Evolutionary conservation across 1,140 invertebrate species (phyloP).

Genomic region (Sesamia nonagrioides): DNA sequence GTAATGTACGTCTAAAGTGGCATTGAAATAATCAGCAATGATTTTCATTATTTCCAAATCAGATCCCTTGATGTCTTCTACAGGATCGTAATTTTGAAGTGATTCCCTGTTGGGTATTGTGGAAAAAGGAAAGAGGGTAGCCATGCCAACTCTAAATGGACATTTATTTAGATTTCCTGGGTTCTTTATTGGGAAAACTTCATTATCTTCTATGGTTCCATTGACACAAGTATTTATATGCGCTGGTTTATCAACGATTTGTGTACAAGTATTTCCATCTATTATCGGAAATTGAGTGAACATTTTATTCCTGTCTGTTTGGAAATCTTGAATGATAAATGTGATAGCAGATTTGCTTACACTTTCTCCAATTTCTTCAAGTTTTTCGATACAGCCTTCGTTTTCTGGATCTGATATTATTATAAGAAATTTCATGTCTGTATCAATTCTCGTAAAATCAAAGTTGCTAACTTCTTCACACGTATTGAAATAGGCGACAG

Average conservation of each 20-base stretch:
- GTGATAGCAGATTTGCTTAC: slow-evolving; percentile 58
- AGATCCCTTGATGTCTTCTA: slow-evolving; percentile 60
- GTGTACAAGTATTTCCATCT: slow-evolving; percentile 62
- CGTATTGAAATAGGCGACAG: slow-evolving; percentile 52
- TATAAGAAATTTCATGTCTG: slow-evolving; percentile 61
- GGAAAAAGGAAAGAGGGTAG: slow-evolving; percentile 66
- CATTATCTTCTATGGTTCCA: slow-evolving; percentile 48
- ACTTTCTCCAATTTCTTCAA: slow-evolving; percentile 45
- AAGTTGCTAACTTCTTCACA: slow-evolving; percentile 52
- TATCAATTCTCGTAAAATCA: slow-evolving; percentile 39
- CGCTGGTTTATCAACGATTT: slow-evolving; percentile 47
- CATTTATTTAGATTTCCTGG: slow-evolving; percentile 69
- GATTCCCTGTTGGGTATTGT: slow-evolving; percentile 57
- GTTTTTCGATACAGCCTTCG: slow-evolving; percentile 40
- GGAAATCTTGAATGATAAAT: slow-evolving; percentile 53
- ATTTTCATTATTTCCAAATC: slow-evolving; percentile 77
- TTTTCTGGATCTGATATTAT: slow-evolving; percentile 52
- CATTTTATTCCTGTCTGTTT: slow-evolving; percentile 49
- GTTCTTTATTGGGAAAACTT: slow-evolving; percentile 62
- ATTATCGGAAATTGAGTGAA: slow-evolving; percentile 59
- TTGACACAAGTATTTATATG: slow-evolving; percentile 62
- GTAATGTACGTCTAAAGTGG: slow-evolving; percentile 63
- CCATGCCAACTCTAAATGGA: slow-evolving; percentile 69
- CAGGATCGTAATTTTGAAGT: slow-evolving; percentile 59
- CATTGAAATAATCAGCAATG: slow-evolving; percentile 69